These are phyloP conservation scores for Crematogaster levior DNA, from an alignment of 2,888 invertebrate genomes.

Conservation along the genomic window DNA sequence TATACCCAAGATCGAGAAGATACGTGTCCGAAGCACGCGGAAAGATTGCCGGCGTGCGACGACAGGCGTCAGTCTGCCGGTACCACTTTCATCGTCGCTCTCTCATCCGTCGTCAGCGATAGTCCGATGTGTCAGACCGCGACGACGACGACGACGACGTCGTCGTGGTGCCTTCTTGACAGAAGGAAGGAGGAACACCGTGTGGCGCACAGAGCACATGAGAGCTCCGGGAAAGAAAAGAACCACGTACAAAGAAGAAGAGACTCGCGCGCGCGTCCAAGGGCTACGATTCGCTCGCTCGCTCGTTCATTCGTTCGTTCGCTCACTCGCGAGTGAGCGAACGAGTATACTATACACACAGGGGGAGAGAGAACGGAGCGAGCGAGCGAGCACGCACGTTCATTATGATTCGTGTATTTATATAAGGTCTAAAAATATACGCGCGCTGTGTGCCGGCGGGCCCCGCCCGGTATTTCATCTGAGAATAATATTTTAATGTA, in stretches of 20 bases:
- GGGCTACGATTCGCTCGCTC: slow-evolving; percentile 36
- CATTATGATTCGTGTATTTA: slow-evolving; percentile 86
- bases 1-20: not conserved
- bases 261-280: slow-evolving; percentile 25
- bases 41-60: slow-evolving; percentile 20
- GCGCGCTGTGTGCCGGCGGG: slow-evolving; percentile 81
- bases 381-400: slow-evolving; percentile 78
- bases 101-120: slow-evolving; percentile 39
- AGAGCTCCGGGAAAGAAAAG: slow-evolving; percentile 64
- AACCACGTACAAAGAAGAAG: slow-evolving; percentile 69
- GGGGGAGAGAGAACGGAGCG: slow-evolving; percentile 45
- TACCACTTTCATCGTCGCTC: slow-evolving; percentile 38
- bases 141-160: slow-evolving; percentile 15
- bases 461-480: slow-evolving; percentile 86
- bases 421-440: slow-evolving; percentile 86
- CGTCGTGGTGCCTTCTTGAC: slow-evolving; percentile 18
- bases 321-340: slow-evolving; percentile 33
- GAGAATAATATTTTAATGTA: slow-evolving; percentile 86
- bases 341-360: slow-evolving; percentile 23
- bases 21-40: not conserved
- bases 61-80: slow-evolving; percentile 38
- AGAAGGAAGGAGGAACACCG: slow-evolving; percentile 33
- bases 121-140: slow-evolving; percentile 24
- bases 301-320: not conserved
- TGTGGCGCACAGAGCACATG: slow-evolving; percentile 27